These are phyloP conservation scores for Brienomyrus longianalis DNA, from an alignment of 2,113 vertebrate species.

Conservation along the genomic window DNA sequence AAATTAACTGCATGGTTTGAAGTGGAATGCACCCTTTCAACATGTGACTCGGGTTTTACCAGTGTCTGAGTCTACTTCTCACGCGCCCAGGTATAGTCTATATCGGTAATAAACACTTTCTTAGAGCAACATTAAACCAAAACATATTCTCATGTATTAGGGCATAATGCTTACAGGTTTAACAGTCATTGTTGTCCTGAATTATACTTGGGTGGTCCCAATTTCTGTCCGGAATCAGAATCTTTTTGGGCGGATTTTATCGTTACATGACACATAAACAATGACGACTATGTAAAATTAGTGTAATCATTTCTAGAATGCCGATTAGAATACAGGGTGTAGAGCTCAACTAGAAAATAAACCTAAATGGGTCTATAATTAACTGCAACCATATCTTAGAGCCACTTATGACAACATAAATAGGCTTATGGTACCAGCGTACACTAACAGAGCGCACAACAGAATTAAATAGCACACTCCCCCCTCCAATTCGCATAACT, in stretches of 20 bases:
- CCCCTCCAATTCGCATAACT: neutral
- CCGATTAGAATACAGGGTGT: neutral
- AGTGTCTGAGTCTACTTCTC: neutral
- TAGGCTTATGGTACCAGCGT: neutral
- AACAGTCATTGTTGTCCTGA: neutral
- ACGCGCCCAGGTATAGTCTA: neutral
- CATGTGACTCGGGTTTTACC: neutral
- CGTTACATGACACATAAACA: neutral
- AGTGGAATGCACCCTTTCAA: too few species aligned
- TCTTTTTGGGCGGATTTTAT: neutral
- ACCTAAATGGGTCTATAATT: neutral
- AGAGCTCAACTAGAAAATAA: neutral
- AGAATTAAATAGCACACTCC: neutral
- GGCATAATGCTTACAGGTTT: neutral
- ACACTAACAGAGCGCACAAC: neutral
- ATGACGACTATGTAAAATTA: neutral
- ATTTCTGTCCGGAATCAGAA: neutral
- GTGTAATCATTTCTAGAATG: neutral
- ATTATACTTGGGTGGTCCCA: neutral
- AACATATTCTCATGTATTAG: neutral
- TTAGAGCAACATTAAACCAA: neutral
- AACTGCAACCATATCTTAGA: neutral
- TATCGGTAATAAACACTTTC: neutral
- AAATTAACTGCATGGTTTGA: too few species aligned
- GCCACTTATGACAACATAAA: neutral